Conservation (phyloP, 2,888 invertebrate species). For the Mythimna albipuncta region DNA sequence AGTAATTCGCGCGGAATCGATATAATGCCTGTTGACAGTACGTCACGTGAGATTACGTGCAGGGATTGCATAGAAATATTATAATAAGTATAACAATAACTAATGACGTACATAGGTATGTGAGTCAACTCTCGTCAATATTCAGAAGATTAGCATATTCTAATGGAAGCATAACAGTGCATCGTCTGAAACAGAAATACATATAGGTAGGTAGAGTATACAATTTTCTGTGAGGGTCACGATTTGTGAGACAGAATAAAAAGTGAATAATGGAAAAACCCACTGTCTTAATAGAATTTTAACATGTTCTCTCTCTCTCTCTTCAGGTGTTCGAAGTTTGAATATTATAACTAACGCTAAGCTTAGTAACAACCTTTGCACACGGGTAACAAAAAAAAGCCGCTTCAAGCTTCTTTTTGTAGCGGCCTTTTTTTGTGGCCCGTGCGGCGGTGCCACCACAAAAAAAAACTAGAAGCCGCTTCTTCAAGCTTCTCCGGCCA, state of each 20-base stretch:
- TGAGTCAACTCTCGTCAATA: conserved; percentile 3
- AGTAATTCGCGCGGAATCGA: conserved; percentile 10
- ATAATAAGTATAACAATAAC: conserved; percentile 27
- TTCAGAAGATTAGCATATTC: background rate
- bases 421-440: too few species aligned
- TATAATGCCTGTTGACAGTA: conserved; percentile 23
- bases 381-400: too few species aligned
- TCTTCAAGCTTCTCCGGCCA: too few species aligned
- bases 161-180: background rate
- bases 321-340: background rate
- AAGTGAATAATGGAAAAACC: background rate
- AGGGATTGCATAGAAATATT: conserved; percentile 10
- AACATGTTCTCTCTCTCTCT: background rate
- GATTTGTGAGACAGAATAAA: background rate
- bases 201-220: background rate
- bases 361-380: background rate
- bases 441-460: too few species aligned
- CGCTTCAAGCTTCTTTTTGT: too few species aligned
- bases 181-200: background rate
- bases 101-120: conserved; percentile 19
- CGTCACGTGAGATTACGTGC: conserved; percentile 26
- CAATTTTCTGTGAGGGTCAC: background rate
- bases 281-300: background rate
- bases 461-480: too few species aligned
- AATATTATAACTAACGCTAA: background rate